Percentiles rank a stretch among this genome's conserved stretches.
phyloP scores from a whole-genome alignment of 2,888 invertebrate species.

The Drosophila suboccidentalis region DNA sequence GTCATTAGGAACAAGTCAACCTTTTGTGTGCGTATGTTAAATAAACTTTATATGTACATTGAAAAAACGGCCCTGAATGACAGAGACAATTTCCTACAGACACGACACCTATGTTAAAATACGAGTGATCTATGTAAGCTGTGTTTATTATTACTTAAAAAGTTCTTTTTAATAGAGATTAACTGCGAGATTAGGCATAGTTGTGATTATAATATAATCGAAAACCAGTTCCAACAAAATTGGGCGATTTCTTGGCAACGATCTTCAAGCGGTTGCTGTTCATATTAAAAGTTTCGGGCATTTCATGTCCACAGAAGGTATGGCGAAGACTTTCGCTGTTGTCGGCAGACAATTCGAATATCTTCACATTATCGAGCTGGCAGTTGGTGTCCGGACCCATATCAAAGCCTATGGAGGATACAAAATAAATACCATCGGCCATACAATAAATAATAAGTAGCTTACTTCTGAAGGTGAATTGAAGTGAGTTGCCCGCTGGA shows the following conservation, averaged over 20 bases:
- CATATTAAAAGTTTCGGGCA: slow-evolving; percentile 84
- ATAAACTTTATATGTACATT: too few relatives aligned
- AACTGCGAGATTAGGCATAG: neutral
- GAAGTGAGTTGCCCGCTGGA: slow-evolving; percentile 83
- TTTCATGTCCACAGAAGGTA: slow-evolving; percentile 84
- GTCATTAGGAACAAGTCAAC: too few relatives aligned
- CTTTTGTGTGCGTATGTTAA: too few relatives aligned
- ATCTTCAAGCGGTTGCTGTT: slow-evolving; percentile 84
- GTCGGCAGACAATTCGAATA: slow-evolving; percentile 87
- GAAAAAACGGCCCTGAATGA: too few relatives aligned
- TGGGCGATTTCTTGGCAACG: slow-evolving; percentile 88
- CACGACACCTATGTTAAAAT: too few relatives aligned
- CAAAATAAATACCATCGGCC: too few relatives aligned
- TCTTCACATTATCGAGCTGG: slow-evolving; percentile 88
- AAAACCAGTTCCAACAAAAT: slow-evolving; percentile 92
- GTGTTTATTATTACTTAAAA: neutral
- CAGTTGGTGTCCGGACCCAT: slow-evolving; percentile 89
- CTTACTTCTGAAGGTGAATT: slow-evolving; percentile 71
- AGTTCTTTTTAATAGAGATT: neutral
- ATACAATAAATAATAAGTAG: neutral
- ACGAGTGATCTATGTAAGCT: neutral
- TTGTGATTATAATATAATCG: slow-evolving; percentile 24
- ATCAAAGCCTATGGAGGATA: slow-evolving; percentile 86
- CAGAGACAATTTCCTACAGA: too few relatives aligned
- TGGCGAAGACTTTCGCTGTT: slow-evolving; percentile 76